Evolutionary conservation across 2,113 vertebrate species (phyloP).

Genomic region (Cyphomyrus discorhynchus): DNA sequence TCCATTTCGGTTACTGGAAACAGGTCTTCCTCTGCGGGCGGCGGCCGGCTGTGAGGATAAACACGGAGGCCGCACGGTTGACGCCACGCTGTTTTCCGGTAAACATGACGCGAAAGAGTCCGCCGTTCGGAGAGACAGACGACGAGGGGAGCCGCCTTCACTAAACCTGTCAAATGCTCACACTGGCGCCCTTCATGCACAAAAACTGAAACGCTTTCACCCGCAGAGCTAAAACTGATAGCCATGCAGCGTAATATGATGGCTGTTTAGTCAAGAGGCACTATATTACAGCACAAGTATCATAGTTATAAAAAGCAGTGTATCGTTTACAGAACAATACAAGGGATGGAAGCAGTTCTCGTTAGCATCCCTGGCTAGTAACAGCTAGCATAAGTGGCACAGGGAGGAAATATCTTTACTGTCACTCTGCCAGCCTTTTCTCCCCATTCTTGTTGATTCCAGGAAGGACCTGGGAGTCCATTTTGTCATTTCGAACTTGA

Average conservation of each 20-base stretch:
- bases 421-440: slow-evolving; percentile 17
- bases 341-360: not conserved
- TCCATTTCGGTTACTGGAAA: slow-evolving; percentile 35
- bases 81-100: not conserved
- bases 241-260: not conserved
- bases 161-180: not conserved
- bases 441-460: slow-evolving; percentile 22
- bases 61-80: not conserved
- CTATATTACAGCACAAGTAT: not conserved
- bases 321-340: not conserved
- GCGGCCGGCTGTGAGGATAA: slow-evolving; percentile 3
- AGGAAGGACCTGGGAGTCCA: slow-evolving; percentile 9
- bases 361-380: not conserved
- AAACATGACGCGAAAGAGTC: not conserved
- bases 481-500: slow-evolving; percentile 34
- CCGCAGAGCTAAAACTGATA: not conserved
- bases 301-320: not conserved
- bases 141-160: not conserved
- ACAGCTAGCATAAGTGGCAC: not conserved
- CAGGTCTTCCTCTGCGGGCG: slow-evolving; percentile 16
- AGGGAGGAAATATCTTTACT: slow-evolving; percentile 19
- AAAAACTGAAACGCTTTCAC: not conserved
- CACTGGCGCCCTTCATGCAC: not conserved
- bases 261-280: not conserved
- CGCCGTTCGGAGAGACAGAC: not conserved